Evolutionary conservation across 2,888 invertebrate species (phyloP).

Genomic region (Nasonia oneida): DNA sequence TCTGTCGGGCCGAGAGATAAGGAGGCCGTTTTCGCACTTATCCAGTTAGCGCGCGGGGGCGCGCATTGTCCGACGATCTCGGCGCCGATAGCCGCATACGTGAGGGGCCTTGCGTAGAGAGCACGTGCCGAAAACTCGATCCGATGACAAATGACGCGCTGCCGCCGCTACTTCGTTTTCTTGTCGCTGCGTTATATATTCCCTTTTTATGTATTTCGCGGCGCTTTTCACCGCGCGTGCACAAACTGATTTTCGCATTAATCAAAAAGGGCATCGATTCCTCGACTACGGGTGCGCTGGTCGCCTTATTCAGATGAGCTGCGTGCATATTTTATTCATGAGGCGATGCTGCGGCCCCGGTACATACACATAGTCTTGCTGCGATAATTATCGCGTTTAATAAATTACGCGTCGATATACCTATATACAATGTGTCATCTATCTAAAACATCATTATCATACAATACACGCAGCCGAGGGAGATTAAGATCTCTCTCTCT

Average conservation of each 20-base stretch:
- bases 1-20: slow-evolving; percentile 66
- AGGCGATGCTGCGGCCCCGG: not conserved
- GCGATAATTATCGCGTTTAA: slow-evolving; percentile 30
- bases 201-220: not conserved
- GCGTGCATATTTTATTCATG: too few relatives aligned
- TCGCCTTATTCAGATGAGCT: not conserved
- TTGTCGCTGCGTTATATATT: not conserved
- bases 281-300: not conserved
- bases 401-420: slow-evolving; percentile 21
- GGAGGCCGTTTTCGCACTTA: slow-evolving; percentile 65
- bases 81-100: slow-evolving; percentile 67
- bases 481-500: not conserved
- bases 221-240: not conserved
- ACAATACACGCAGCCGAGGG: not conserved
- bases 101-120: slow-evolving; percentile 62
- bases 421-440: slow-evolving; percentile 5
- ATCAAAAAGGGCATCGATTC: not conserved
- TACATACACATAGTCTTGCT: not conserved
- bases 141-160: slow-evolving; percentile 69
- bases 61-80: slow-evolving; percentile 73
- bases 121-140: slow-evolving; percentile 66
- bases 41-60: slow-evolving; percentile 75
- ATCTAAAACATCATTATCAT: slow-evolving; percentile 21
- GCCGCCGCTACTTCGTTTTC: not conserved
- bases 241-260: not conserved